These are phyloP conservation scores for Schizopygopsis pylzovi DNA, from an alignment of 2,797 vertebrate genomes.

Conservation along the genomic window DNA sequence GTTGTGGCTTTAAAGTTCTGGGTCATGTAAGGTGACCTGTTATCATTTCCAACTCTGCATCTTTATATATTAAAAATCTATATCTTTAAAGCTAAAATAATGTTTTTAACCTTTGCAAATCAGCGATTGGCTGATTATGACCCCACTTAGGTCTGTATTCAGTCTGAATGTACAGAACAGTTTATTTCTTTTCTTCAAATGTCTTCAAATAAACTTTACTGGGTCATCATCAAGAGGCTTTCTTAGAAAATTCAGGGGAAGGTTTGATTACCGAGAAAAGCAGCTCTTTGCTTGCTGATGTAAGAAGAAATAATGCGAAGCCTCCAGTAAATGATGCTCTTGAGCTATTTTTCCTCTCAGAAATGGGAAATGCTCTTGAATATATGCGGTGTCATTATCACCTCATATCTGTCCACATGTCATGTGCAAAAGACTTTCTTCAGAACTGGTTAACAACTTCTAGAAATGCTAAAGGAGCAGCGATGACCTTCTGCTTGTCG, in stretches of 20 bases:
- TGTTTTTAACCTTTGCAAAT: neutral
- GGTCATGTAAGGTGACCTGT: neutral
- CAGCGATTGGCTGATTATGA: neutral
- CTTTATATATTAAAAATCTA: neutral
- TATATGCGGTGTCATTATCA: constrained; percentile 17
- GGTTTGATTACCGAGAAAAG: constrained; percentile 23
- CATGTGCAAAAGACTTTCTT: neutral
- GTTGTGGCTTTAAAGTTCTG: neutral
- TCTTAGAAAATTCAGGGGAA: constrained; percentile 14
- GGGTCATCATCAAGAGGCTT: neutral
- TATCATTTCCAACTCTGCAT: neutral
- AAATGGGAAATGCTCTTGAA: constrained; percentile 39
- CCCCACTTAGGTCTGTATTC: neutral
- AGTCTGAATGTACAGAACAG: neutral
- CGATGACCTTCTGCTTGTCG: neutral
- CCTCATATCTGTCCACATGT: neutral
- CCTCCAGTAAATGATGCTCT: constrained; percentile 26
- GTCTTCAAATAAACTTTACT: neutral
- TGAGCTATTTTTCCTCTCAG: constrained; percentile 34
- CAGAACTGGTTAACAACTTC: neutral
- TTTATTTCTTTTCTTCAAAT: neutral
- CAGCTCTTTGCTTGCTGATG: constrained; percentile 30
- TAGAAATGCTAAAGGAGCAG: neutral
- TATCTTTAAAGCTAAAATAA: neutral
- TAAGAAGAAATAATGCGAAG: constrained; percentile 11